phyloP scores from a whole-genome alignment of 2,888 invertebrate genomes.

The Amaurobius ferox region DNA sequence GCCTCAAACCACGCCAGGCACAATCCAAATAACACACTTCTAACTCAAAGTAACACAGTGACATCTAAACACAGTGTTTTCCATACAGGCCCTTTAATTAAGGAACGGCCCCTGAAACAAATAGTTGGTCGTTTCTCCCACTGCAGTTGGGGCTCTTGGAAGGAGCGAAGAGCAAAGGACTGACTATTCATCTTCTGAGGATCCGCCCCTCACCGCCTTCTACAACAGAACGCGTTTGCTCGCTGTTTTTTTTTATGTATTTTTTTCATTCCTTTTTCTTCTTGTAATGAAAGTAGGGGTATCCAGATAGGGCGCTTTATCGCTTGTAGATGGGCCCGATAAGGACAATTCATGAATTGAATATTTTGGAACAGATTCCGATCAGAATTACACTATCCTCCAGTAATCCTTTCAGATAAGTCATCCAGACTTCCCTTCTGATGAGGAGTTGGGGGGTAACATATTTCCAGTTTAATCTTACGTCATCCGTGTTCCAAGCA shows the following conservation, averaged over 20 bases:
- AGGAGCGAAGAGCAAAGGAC: constrained; percentile 24
- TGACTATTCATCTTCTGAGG: constrained; percentile 56
- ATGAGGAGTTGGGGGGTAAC: too few species aligned
- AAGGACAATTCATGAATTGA: too few species aligned
- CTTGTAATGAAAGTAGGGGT: background rate
- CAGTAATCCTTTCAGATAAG: too few species aligned
- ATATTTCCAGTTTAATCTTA: too few species aligned
- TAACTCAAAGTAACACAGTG: background rate
- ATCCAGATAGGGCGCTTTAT: background rate
- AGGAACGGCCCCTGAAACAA: constrained; percentile 14
- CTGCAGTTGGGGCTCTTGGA: constrained; percentile 28
- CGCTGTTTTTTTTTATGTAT: constrained; percentile 21
- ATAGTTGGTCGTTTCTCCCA: constrained; percentile 27
- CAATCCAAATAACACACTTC: background rate
- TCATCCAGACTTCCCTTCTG: too few species aligned
- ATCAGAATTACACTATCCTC: too few species aligned
- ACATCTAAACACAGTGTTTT: background rate
- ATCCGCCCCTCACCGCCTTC: constrained; percentile 62
- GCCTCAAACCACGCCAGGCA: too few species aligned
- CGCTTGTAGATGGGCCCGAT: background rate
- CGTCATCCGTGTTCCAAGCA: too few species aligned
- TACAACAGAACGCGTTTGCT: constrained; percentile 52
- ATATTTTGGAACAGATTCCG: too few species aligned
- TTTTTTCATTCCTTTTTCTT: background rate
- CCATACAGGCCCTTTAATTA: background rate